Percentiles rank a stretch among this genome's conserved stretches.
Conservation (phyloP, 1,140 invertebrate species). For the Microvelia longipes region DNA sequence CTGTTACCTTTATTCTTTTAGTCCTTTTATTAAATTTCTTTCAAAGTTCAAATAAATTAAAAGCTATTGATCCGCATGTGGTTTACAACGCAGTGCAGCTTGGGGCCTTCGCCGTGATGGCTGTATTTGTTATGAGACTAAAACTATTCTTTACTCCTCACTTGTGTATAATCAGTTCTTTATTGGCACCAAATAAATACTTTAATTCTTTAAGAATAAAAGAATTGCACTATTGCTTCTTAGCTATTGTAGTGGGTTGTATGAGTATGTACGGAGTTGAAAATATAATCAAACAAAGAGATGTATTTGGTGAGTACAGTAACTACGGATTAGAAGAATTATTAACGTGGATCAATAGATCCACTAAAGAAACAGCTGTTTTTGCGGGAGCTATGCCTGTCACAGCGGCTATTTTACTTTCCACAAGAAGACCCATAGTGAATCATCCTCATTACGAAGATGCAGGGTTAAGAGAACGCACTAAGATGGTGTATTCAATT, state of each 20-base stretch:
- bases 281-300: conserved; percentile 34
- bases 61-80: conserved; percentile 39
- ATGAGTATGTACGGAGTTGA: conserved; percentile 33
- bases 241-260: conserved; percentile 31
- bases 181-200: conserved; percentile 37
- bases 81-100: conserved; percentile 55
- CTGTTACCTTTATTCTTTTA: conserved; percentile 26
- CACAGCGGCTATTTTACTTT: conserved; percentile 62
- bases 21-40: conserved; percentile 10
- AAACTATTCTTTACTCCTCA: conserved; percentile 73
- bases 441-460: conserved; percentile 78
- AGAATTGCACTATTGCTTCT: conserved; percentile 25
- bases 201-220: conserved; percentile 17
- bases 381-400: conserved; percentile 76
- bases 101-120: conserved; percentile 53
- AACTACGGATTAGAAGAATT: conserved; percentile 56
- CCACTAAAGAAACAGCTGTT: conserved; percentile 41
- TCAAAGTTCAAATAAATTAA: conserved; percentile 3
- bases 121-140: conserved; percentile 62
- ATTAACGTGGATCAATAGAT: conserved; percentile 51
- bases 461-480: conserved; percentile 45
- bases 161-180: conserved; percentile 50
- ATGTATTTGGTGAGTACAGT: conserved; percentile 45
- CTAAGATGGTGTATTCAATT: conserved; percentile 47
- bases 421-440: conserved; percentile 54